Evolutionary conservation across 2,113 vertebrate genomes (phyloP).

Genomic region (Pangasianodon hypophthalmus): DNA sequence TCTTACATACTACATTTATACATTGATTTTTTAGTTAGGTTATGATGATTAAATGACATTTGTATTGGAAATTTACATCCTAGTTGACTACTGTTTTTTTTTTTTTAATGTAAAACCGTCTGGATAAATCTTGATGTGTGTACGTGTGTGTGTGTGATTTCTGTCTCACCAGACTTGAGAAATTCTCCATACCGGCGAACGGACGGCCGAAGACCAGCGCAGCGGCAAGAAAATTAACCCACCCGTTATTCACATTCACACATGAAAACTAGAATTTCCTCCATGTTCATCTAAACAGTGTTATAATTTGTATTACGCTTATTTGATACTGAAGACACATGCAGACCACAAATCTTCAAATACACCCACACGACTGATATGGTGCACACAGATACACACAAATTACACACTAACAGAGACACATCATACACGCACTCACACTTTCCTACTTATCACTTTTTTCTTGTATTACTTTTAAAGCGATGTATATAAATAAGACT

Average conservation of each 20-base stretch:
- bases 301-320: slow-evolving; percentile 5
- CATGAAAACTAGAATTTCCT: slow-evolving; percentile 23
- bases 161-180: slow-evolving; percentile 79
- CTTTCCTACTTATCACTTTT: background rate
- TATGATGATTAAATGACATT: background rate
- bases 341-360: slow-evolving; percentile 7
- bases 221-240: slow-evolving; percentile 75
- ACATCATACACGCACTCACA: background rate
- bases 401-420: slow-evolving; percentile 35
- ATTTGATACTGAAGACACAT: slow-evolving; percentile 17
- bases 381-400: slow-evolving; percentile 11
- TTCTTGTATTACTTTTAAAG: background rate
- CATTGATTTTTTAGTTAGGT: background rate
- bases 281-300: slow-evolving; percentile 35
- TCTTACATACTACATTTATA: too few relatives aligned
- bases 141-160: background rate
- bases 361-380: background rate
- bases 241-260: slow-evolving; percentile 50
- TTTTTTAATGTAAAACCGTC: too few relatives aligned
- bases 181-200: slow-evolving; percentile 87
- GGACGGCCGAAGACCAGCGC: slow-evolving; percentile 77
- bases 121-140: background rate
- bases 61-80: background rate
- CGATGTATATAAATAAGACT: slow-evolving; percentile 30
- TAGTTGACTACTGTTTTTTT: too few relatives aligned